Evolutionary conservation across 2,113 vertebrate genomes (phyloP).

Genomic region (Proteles cristata): DNA sequence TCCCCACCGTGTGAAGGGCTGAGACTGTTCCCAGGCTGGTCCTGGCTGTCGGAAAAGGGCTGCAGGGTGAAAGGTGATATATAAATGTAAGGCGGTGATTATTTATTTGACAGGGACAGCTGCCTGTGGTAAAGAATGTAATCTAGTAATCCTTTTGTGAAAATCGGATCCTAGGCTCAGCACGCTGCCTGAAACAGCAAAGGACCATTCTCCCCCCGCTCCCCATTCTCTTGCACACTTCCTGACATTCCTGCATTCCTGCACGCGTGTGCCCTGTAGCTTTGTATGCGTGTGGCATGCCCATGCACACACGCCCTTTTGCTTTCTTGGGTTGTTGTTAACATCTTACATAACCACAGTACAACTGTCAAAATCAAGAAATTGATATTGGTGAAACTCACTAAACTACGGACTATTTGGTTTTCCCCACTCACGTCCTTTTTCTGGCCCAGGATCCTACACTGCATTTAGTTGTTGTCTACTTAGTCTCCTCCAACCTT

Average conservation of each 20-base stretch:
- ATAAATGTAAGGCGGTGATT: constrained; percentile 72
- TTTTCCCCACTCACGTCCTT: neutral
- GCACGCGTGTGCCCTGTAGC: neutral
- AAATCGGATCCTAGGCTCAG: constrained; percentile 62
- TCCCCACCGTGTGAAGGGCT: neutral
- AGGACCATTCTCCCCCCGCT: neutral
- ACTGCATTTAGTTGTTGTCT: neutral
- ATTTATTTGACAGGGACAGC: constrained; percentile 82
- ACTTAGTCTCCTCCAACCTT: neutral
- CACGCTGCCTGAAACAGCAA: constrained; percentile 16
- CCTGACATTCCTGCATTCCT: neutral
- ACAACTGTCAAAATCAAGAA: neutral
- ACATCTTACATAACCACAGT: neutral
- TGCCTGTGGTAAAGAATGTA: constrained; percentile 74
- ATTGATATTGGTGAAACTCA: neutral
- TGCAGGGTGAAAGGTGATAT: constrained; percentile 71
- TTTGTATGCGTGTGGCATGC: accelerated
- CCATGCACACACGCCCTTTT: neutral
- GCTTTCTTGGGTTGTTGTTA: neutral
- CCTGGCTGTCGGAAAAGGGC: constrained; percentile 5
- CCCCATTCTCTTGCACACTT: neutral
- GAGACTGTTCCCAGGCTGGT: constrained; percentile 54
- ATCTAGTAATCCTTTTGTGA: constrained; percentile 80
- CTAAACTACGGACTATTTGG: neutral
- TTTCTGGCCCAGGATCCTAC: neutral